phyloP scores from a whole-genome alignment of 2,113 vertebrate genomes.

The Daboia siamensis region DNA sequence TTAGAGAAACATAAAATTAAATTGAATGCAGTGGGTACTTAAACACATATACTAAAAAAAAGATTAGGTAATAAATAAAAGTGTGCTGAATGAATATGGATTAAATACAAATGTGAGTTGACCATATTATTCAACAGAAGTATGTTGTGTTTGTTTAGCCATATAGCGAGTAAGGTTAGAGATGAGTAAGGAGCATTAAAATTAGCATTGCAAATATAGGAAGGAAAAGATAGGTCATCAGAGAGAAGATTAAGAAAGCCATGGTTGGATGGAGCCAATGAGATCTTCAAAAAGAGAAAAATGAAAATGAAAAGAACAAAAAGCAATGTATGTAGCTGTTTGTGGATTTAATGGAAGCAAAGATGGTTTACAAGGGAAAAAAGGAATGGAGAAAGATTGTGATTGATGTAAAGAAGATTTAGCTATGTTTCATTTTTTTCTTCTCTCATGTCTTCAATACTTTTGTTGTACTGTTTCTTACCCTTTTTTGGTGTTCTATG shows the following conservation, averaged over 20 bases:
- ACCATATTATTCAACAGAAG: not conserved
- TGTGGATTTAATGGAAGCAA: too few species aligned
- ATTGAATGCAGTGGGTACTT: not conserved
- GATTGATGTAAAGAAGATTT: too few species aligned
- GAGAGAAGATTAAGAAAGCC: too few species aligned
- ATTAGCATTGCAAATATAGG: not conserved
- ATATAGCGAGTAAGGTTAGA: not conserved
- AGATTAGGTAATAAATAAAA: not conserved
- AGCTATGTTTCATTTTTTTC: too few species aligned
- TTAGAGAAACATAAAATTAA: not conserved
- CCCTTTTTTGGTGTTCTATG: too few species aligned
- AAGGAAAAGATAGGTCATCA: not conserved
- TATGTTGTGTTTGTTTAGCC: not conserved
- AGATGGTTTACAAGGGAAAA: too few species aligned
- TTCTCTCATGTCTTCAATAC: too few species aligned
- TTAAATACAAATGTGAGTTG: not conserved
- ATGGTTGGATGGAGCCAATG: not conserved
- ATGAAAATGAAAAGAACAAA: not conserved
- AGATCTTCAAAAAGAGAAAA: not conserved
- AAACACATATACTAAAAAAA: not conserved
- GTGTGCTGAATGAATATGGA: not conserved
- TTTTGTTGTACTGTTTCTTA: too few species aligned
- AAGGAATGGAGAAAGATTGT: too few species aligned
- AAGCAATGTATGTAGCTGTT: too few species aligned
- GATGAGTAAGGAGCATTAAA: not conserved